Percentiles rank a stretch among this genome's conserved stretches.
Conservation (phyloP, 2,113 vertebrate species). For the Equus quagga region DNA sequence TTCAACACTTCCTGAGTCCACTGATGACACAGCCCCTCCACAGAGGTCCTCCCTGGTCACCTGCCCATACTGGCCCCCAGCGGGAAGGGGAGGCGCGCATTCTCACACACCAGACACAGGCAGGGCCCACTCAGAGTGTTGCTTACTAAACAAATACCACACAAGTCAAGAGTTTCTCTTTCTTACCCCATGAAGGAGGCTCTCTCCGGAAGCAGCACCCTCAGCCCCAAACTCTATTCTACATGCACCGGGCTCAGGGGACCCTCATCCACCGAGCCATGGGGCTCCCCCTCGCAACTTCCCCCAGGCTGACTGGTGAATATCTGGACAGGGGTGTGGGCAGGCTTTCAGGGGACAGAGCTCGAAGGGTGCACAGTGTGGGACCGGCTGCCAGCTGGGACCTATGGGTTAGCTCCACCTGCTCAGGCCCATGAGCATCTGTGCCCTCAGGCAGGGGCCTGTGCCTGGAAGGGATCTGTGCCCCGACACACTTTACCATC, state of each 20-base stretch:
- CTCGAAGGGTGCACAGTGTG: neutral
- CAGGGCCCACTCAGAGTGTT: neutral
- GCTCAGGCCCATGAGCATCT: neutral
- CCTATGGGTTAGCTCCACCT: neutral
- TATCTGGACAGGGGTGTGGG: neutral
- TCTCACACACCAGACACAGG: neutral
- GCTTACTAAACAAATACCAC: constrained; percentile 53
- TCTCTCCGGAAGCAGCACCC: constrained; percentile 65
- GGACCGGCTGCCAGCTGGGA: neutral
- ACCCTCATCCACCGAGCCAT: neutral
- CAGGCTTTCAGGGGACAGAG: neutral
- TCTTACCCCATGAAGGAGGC: constrained; percentile 49
- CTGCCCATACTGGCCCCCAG: too few relatives aligned
- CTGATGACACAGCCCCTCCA: neutral
- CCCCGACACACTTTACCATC: neutral
- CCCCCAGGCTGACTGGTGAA: neutral
- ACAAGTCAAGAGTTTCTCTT: constrained; percentile 71
- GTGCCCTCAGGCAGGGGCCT: neutral
- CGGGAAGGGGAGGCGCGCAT: neutral
- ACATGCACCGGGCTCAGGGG: neutral
- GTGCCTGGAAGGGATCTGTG: neutral
- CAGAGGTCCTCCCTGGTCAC: neutral
- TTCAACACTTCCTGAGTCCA: neutral
- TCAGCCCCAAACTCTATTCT: neutral
- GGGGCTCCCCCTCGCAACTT: too few relatives aligned